phyloP scores from a whole-genome alignment of 2,797 vertebrate species.

The Hydrolagus colliei region DNA sequence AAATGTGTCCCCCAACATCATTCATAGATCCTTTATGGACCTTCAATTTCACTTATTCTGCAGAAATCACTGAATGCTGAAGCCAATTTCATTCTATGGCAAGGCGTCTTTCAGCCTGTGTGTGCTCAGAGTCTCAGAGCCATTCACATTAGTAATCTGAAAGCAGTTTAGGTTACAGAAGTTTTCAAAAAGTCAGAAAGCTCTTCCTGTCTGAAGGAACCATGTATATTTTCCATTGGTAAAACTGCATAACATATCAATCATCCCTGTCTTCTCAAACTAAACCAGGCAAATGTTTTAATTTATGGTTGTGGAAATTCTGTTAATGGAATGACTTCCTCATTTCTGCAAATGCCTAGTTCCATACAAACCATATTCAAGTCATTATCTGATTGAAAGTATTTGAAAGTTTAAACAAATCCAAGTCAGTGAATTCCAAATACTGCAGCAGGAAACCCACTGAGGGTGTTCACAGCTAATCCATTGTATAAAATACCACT shows the following conservation, averaged over 20 bases:
- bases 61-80: conserved; percentile 33
- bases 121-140: background rate
- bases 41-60: conserved; percentile 45
- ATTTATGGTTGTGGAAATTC: background rate
- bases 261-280: background rate
- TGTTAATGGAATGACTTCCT: background rate
- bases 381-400: background rate
- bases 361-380: too few species aligned
- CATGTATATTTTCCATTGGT: background rate
- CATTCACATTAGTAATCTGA: background rate
- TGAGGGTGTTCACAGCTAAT: background rate
- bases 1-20: background rate
- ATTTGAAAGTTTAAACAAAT: background rate
- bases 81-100: background rate
- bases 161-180: background rate
- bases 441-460: background rate
- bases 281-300: background rate
- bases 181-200: background rate
- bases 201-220: background rate
- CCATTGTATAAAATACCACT: background rate
- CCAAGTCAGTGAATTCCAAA: background rate
- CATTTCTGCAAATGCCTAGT: background rate
- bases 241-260: background rate
- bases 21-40: conserved; percentile 26
- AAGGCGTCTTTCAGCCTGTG: background rate